Conservation (phyloP, 2,888 invertebrate genomes). For the Selenia dentaria region DNA sequence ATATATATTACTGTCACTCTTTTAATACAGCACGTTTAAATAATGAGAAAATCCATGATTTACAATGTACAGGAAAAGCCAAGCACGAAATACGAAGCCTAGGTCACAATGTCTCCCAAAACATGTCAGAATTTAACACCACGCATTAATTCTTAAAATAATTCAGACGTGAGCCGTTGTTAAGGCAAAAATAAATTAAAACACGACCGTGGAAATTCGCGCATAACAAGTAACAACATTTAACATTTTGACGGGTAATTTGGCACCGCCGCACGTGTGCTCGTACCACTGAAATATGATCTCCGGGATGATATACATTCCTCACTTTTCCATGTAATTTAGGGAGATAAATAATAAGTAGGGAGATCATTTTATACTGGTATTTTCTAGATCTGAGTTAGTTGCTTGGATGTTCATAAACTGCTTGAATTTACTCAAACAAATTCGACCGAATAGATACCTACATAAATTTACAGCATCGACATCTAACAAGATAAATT, state of each 20-base stretch:
- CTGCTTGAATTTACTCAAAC: not conserved
- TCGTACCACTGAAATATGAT: slow-evolving; percentile 48
- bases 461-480: too few relatives aligned
- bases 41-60: too few relatives aligned
- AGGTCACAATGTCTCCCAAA: not conserved
- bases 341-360: slow-evolving; percentile 15
- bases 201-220: slow-evolving; percentile 22
- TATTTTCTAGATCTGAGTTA: not conserved
- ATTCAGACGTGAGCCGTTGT: slow-evolving; percentile 8
- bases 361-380: slow-evolving; percentile 21
- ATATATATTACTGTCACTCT: too few relatives aligned
- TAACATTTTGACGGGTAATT: slow-evolving; percentile 73
- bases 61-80: too few relatives aligned
- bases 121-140: not conserved
- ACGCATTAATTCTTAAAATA: slow-evolving; percentile 8
- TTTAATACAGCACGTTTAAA: too few relatives aligned
- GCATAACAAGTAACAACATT: slow-evolving; percentile 52
- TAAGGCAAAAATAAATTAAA: slow-evolving; percentile 17
- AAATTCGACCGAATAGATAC: too few relatives aligned
- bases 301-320: slow-evolving; percentile 30
- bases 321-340: slow-evolving; percentile 22
- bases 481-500: too few relatives aligned
- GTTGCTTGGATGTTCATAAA: not conserved
- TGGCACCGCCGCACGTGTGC: slow-evolving; percentile 55
- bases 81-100: too few relatives aligned